Base-by-base conservation (phyloP, 2,113 vertebrate species). In the Alethe castanea region DNA sequence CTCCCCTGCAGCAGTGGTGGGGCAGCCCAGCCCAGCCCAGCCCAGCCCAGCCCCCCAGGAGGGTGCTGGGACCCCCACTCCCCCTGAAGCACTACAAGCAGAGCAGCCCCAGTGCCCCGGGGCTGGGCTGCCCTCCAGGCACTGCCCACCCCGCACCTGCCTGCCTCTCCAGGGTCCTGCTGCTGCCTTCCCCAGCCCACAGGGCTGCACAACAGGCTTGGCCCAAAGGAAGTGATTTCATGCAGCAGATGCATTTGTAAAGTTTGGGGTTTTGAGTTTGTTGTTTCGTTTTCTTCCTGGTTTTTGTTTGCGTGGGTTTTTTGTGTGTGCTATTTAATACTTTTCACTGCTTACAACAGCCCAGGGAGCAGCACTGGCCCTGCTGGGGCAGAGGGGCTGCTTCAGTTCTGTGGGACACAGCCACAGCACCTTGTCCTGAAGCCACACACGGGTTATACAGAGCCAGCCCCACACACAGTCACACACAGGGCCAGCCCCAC, bases 31-130 rank as follows among this genome's bases (percentile, higher is more conserved):
- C 54, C 29, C 35, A 28, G 47, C 9, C 57, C 3, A 28, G 73
- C 26, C 61, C 61, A 28, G 25, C 59, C 25, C 40, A 28, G 47
- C 9, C 57, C 3, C 17, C 4, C 70, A 20, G 28, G 1, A 3
- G 18, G 28, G 19, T 4, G 19, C 7, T 50, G 54, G 35, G 48
- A 48, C 22, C 53, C 61, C 1, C 77, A 33, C 62, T 47, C 45
- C 4, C 60, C 29, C 61, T 35, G 6, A 50, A 66, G 79, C 86
- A 76, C 82, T 88, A 62, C 40, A 9, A 20, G 47, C 64, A 77
- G 64, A 56, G 7, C 6, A 14, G 3, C 38, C 48, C 3, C 62
- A 1, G 44, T 66, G 70, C 61, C 44, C 14, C 0, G 1, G 19
- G 16, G 42, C 48, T 44, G 36, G 60, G 60, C 74, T 57, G n/a